Conservation (phyloP, 2,113 vertebrate genomes). For the Elephas maximus region DNA sequence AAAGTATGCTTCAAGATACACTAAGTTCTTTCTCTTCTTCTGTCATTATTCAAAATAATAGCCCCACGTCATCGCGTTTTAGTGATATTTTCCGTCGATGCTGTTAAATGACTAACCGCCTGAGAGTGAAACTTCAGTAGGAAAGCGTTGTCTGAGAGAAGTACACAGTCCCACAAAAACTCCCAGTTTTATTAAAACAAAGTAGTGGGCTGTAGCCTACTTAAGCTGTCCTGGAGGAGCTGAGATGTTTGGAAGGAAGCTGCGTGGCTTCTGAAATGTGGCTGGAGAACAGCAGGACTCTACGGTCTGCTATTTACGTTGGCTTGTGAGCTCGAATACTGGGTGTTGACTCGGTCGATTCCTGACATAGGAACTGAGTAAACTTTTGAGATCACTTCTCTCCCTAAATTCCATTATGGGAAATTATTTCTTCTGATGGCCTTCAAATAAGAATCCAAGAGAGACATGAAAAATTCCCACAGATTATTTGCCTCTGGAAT, state of each 20-base stretch:
- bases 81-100: constrained; percentile 34
- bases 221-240: neutral
- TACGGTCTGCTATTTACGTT: neutral
- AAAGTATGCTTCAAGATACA: neutral
- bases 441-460: constrained; percentile 53
- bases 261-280: neutral
- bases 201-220: neutral
- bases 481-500: constrained; percentile 66
- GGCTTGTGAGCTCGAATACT: neutral
- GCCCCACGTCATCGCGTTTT: neutral
- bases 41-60: constrained; percentile 47
- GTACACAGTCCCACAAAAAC: neutral
- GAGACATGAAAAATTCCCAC: constrained; percentile 57
- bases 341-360: constrained; percentile 44
- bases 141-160: neutral
- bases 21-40: neutral
- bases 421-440: constrained; percentile 52
- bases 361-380: constrained; percentile 41
- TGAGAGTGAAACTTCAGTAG: neutral
- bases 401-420: neutral
- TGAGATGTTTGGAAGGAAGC: neutral
- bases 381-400: constrained; percentile 50
- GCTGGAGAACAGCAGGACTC: neutral
- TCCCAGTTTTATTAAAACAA: neutral
- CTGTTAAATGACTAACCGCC: neutral